phyloP scores from a whole-genome alignment of 2,797 vertebrate genomes.

The Todus mexicanus region DNA sequence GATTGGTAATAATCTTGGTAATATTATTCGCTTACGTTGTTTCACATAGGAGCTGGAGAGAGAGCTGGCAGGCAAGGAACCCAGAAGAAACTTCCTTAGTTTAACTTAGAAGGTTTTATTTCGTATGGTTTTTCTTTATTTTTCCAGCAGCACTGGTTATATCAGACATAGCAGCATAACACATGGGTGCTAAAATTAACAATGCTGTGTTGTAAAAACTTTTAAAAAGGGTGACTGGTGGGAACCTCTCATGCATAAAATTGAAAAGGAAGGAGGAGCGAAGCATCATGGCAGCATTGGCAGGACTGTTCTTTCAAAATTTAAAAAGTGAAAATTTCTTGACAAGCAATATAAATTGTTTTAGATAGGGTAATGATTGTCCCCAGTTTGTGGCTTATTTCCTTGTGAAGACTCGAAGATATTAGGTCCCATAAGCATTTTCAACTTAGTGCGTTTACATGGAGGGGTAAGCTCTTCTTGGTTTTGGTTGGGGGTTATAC shows the following conservation, averaged over 20 bases:
- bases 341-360: neutral
- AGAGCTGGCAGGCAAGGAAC: neutral
- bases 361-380: neutral
- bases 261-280: neutral
- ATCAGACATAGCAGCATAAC: neutral
- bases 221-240: neutral
- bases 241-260: conserved; percentile 6
- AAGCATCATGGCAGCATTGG: neutral
- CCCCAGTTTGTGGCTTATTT: neutral
- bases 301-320: neutral
- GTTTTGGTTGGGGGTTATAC: neutral
- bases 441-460: rapidly evolving
- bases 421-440: rapidly evolving
- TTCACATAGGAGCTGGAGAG: neutral
- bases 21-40: neutral
- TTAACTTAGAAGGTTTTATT: neutral
- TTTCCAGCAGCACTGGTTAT: neutral
- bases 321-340: neutral
- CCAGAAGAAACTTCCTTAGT: neutral
- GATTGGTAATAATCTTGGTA: neutral
- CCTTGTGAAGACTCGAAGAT: neutral
- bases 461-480: neutral
- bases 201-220: neutral
- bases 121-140: neutral
- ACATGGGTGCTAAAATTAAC: conserved; percentile 23